Evolutionary conservation across 92 coral and sea anemone species (phyloP).

Genomic region (Umimayanthus kanabou): DNA sequence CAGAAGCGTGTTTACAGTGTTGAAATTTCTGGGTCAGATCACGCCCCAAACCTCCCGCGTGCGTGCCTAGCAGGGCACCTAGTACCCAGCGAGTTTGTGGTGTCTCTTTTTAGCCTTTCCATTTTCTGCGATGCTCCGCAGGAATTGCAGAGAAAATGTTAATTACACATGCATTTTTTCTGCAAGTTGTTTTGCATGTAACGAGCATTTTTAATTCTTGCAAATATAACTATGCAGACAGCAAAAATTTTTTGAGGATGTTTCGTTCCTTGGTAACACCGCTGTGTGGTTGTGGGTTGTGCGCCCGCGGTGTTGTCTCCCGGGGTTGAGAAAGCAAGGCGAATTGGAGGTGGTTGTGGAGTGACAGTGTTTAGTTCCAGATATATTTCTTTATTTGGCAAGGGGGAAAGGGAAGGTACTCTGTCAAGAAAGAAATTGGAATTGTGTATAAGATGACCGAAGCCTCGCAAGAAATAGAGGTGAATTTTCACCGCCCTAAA

Average conservation of each 20-base stretch:
- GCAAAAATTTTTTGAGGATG: background rate
- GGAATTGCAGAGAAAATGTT: too few relatives aligned
- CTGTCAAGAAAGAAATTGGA: background rate
- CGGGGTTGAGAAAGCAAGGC: background rate
- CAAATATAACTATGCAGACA: background rate
- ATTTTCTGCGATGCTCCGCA: too few relatives aligned
- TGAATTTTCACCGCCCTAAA: slow-evolving; percentile 64
- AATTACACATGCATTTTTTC: background rate
- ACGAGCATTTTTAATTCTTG: background rate
- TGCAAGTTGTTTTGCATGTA: background rate
- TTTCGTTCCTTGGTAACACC: slow-evolving; percentile 25
- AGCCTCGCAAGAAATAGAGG: slow-evolving; percentile 37
- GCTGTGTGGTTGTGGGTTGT: background rate
- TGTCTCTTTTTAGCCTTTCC: too few relatives aligned
- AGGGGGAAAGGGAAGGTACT: background rate
- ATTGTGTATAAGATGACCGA: slow-evolving; percentile 38
- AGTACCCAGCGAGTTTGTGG: too few relatives aligned
- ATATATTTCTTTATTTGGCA: background rate
- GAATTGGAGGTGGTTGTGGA: background rate
- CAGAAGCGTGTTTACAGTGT: background rate
- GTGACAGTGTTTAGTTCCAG: too few relatives aligned
- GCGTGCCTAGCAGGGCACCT: too few relatives aligned
- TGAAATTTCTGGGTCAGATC: too few relatives aligned
- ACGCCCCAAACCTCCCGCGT: too few relatives aligned
- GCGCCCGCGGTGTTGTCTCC: background rate